Evolutionary conservation across 2,797 vertebrate genomes (phyloP).

Genomic region (Leptatherina wallacei): DNA sequence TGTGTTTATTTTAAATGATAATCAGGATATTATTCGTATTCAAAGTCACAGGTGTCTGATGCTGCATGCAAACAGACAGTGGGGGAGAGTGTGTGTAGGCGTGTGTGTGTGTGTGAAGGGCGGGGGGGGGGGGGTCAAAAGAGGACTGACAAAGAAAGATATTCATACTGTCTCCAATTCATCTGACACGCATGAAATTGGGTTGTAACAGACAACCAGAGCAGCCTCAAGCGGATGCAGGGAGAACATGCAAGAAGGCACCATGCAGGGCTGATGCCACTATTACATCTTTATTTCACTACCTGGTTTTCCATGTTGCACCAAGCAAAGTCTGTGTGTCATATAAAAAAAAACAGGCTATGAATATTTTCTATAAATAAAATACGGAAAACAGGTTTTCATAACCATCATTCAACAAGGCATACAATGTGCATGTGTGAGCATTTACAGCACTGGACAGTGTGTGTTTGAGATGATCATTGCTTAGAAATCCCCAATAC

Average conservation of each 20-base stretch:
- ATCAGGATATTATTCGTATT: conserved; percentile 25
- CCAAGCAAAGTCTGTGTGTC: background rate
- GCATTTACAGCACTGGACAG: no score
- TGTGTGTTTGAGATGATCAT: no score
- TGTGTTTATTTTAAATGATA: conserved; percentile 8
- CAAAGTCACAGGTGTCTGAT: conserved; percentile 48
- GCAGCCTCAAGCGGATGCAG: conserved; percentile 6
- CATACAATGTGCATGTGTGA: background rate
- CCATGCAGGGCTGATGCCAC: background rate
- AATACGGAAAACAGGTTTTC: background rate
- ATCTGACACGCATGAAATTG: conserved; percentile 10
- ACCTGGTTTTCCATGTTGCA: background rate
- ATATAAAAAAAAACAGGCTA: background rate
- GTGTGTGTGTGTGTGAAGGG: no score
- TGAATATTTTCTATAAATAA: no score
- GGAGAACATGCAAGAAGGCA: conserved; percentile 10
- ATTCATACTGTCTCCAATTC: conserved; percentile 9
- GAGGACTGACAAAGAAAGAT: conserved; percentile 16
- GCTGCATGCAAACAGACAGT: conserved; percentile 8
- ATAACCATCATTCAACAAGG: background rate
- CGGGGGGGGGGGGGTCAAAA: background rate
- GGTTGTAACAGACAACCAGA: conserved; percentile 10
- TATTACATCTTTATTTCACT: background rate
- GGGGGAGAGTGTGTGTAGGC: background rate
- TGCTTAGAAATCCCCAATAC: no score